Evolutionary conservation across 2,888 invertebrate genomes (phyloP).

Genomic region (Eucriotettix oculatus): DNA sequence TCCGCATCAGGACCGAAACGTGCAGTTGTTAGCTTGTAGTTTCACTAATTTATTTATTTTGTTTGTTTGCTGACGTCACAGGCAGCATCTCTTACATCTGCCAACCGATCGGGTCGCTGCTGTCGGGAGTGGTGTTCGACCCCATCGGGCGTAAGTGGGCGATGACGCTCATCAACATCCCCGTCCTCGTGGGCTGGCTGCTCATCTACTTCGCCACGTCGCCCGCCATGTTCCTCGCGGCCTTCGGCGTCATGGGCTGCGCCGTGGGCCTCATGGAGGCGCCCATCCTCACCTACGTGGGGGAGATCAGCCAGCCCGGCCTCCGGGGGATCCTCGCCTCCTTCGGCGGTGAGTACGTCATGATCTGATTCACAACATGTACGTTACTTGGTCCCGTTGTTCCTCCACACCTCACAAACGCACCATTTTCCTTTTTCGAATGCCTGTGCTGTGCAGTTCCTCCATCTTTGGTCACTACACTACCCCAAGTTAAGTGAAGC

Average conservation of each 20-base stretch:
- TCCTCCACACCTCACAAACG: too few relatives aligned
- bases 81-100: constrained; percentile 38
- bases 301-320: constrained; percentile 38
- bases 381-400: too few relatives aligned
- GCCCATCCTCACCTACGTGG: constrained; percentile 41
- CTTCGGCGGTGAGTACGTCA: constrained; percentile 22
- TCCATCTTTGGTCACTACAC: too few relatives aligned
- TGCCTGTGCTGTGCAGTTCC: too few relatives aligned
- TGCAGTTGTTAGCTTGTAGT: too few relatives aligned
- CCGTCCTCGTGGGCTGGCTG: constrained; percentile 38
- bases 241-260: constrained; percentile 34
- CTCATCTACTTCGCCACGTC: constrained; percentile 34
- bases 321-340: constrained; percentile 36
- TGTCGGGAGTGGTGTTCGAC: constrained; percentile 37
- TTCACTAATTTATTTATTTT: too few relatives aligned
- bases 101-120: constrained; percentile 38
- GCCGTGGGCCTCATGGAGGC: constrained; percentile 43
- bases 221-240: constrained; percentile 31
- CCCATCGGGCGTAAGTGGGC: constrained; percentile 36
- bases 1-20: too few relatives aligned
- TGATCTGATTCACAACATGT: too few relatives aligned
- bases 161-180: constrained; percentile 37
- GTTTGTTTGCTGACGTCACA: too few relatives aligned
- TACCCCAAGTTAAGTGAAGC: too few relatives aligned
- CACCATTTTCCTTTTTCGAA: too few relatives aligned